A percentile compares a stretch with the other conserved stretches of the same genome.
These are phyloP conservation scores for Selenia dentaria DNA, from an alignment of 2,888 invertebrate genomes.

Conservation along the genomic window DNA sequence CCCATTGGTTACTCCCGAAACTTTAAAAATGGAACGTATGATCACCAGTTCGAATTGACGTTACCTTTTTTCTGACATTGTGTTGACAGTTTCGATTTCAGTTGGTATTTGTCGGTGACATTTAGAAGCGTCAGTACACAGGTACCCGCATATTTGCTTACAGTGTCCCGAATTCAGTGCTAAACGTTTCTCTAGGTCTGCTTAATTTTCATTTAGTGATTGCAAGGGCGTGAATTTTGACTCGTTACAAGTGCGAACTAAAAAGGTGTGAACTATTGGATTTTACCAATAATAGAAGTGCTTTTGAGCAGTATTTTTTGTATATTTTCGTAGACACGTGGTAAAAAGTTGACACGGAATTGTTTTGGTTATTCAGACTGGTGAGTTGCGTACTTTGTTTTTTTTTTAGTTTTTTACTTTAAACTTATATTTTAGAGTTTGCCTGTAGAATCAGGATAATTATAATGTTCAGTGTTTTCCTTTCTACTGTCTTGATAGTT, in stretches of 20 bases:
- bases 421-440: too few species aligned
- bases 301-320: slow-evolving; percentile 35
- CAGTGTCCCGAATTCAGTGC: slow-evolving; percentile 72
- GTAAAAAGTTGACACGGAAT: slow-evolving; percentile 21
- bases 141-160: slow-evolving; percentile 47
- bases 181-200: slow-evolving; percentile 71
- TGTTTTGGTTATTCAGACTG: slow-evolving; percentile 18
- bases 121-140: slow-evolving; percentile 13
- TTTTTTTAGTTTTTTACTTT: not conserved
- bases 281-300: slow-evolving; percentile 47
- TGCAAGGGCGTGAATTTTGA: slow-evolving; percentile 76
- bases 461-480: too few species aligned
- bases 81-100: slow-evolving; percentile 21
- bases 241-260: slow-evolving; percentile 72
- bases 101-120: slow-evolving; percentile 29
- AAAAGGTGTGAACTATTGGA: slow-evolving; percentile 60
- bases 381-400: slow-evolving; percentile 19
- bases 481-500: too few species aligned
- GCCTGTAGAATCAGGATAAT: too few species aligned
- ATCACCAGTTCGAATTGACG: slow-evolving; percentile 55
- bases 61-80: slow-evolving; percentile 28
- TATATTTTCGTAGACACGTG: slow-evolving; percentile 36
- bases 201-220: slow-evolving; percentile 67
- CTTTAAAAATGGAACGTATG: slow-evolving; percentile 64
- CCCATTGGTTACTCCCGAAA: slow-evolving; percentile 33